Conservation (phyloP, 2,797 vertebrate genomes). For the Iguana delicatissima region DNA sequence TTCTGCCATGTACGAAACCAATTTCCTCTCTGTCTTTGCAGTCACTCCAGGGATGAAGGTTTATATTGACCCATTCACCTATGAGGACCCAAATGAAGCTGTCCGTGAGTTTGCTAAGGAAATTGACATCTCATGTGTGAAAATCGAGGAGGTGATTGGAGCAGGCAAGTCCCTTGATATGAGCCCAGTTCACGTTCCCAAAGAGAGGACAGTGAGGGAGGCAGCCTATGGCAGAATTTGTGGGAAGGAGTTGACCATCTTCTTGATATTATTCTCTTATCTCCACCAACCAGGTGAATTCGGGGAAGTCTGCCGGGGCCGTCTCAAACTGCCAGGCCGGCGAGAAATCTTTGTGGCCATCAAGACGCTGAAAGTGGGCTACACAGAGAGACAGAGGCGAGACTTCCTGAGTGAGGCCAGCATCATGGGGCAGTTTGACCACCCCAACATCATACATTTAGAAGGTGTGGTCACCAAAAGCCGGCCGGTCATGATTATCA, state of each 20-base stretch:
- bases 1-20: neutral
- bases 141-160: slow-evolving; percentile 99
- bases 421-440: slow-evolving; percentile 99
- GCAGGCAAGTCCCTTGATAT: slow-evolving; percentile 89
- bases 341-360: slow-evolving; percentile 98
- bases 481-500: slow-evolving; percentile 98
- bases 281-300: slow-evolving; percentile 90
- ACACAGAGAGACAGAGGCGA: slow-evolving; percentile 94
- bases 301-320: slow-evolving; percentile 96
- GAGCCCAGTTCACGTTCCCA: neutral
- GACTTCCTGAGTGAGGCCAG: slow-evolving; percentile 97
- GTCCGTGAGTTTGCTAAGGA: slow-evolving; percentile 98
- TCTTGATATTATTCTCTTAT: neutral
- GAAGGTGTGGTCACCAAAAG: slow-evolving; percentile 99
- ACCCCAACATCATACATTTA: slow-evolving; percentile 97
- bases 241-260: neutral
- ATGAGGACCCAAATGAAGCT: slow-evolving; percentile 97
- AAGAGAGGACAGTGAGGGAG: neutral
- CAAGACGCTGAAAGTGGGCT: slow-evolving; percentile 97
- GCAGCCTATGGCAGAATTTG: neutral
- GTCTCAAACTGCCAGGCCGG: slow-evolving; percentile 94
- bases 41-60: slow-evolving; percentile 97
- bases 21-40: slow-evolving; percentile 71
- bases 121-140: slow-evolving; percentile 98
- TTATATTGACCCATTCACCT: slow-evolving; percentile 99